These are phyloP conservation scores for Plectus sambesii DNA, from an alignment of 1,140 invertebrate genomes.

Conservation along the genomic window DNA sequence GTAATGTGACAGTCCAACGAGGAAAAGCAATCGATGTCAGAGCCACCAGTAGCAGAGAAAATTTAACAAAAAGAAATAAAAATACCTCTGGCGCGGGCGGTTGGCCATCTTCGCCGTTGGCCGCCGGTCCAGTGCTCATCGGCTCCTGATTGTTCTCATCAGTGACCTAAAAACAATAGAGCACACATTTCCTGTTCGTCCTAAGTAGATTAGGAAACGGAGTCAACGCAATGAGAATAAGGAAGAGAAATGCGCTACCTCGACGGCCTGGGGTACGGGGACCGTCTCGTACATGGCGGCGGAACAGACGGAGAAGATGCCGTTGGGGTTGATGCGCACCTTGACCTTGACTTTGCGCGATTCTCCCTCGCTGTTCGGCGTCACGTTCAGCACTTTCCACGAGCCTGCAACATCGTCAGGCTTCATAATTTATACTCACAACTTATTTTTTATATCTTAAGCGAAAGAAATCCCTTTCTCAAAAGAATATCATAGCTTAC, in stretches of 20 bases:
- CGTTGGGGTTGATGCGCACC: slow-evolving; percentile 79
- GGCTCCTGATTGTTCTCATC: slow-evolving; percentile 53
- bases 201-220: too few relatives aligned
- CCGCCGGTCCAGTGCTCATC: slow-evolving; percentile 16
- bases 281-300: slow-evolving; percentile 71
- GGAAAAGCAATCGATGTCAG: too few relatives aligned
- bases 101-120: slow-evolving; percentile 11
- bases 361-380: slow-evolving; percentile 70
- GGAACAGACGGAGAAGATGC: slow-evolving; percentile 70
- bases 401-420: too few relatives aligned
- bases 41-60: too few relatives aligned
- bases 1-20: too few relatives aligned
- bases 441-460: neutral
- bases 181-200: too few relatives aligned
- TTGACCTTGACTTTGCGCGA: slow-evolving; percentile 87
- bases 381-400: slow-evolving; percentile 71
- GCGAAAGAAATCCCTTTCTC: too few relatives aligned
- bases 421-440: neutral
- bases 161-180: too few relatives aligned
- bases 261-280: slow-evolving; percentile 38
- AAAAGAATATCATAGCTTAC: too few relatives aligned
- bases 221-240: too few relatives aligned
- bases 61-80: too few relatives aligned
- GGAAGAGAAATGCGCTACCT: slow-evolving; percentile 13
- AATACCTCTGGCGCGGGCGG: too few relatives aligned